Evolutionary conservation across 2,797 vertebrate genomes (phyloP), one percentile per base, ranked within the genome.

Genomic region (Arrhamphus sclerolepis): DNA sequence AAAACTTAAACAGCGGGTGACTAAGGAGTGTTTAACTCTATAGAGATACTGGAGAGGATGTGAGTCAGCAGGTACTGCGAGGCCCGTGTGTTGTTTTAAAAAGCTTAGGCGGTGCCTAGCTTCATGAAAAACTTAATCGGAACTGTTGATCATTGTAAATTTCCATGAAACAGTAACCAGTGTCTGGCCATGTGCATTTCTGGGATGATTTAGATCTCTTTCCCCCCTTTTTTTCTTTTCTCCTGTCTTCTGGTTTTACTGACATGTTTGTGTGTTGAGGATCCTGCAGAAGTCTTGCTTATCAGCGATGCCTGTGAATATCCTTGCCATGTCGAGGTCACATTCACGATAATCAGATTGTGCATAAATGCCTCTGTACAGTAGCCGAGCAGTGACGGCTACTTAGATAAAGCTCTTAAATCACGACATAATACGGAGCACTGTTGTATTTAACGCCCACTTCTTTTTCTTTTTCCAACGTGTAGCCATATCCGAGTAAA

Each of bases 401-500:
- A 56, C 26, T 29, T 13, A 52, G 62, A 66, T 73, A 34, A 62
- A 44, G 0, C 22, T 51, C 18, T 21, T 44, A 20, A 20, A 42
- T 20, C 42, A 44, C 20, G 7, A 0, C 7, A 28, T 63, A 50
- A 46, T 62, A 57, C 47, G 44, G 57, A 47, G 46, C 29, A 52
- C 48, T 31, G 14, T 43, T 52, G 38, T 28, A 28, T 50, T 62
- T 38, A 53, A 50, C 19, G 14, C 21, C 5, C 24, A 40, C 49
- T 26, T 44, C 41, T 51, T 56, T 53, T 54, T 41, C 51, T 54
- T 49, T 51, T 54, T 24, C 46, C 52, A 39, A 17, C 42, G 43
- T 75, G 60, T 34, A 47, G 74, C 69, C 78, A 39, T 72, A 56
- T n/a, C 51, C 52, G 54, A 78, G 66, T 51, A 61, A 63, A 73